phyloP scores from a whole-genome alignment of 92 coral and sea anemone species.

The Parazoanthus atlanticus region DNA sequence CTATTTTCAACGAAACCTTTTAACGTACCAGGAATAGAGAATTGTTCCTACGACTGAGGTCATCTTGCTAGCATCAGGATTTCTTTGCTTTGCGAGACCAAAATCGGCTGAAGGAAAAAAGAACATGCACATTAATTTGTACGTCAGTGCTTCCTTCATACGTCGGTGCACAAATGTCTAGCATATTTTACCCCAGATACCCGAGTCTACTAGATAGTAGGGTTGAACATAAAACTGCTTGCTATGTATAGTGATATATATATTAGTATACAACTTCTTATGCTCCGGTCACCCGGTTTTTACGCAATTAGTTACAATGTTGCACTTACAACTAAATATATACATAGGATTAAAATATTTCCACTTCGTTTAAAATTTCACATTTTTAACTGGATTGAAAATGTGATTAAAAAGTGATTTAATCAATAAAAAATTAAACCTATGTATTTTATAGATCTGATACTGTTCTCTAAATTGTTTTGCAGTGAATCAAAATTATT shows the following conservation, averaged over 20 bases:
- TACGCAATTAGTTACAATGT: neutral
- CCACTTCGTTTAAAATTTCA: no score
- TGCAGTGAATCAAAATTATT: no score
- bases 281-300: neutral
- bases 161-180: neutral
- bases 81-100: slow-evolving; percentile 97
- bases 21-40: slow-evolving; percentile 87
- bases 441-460: no score
- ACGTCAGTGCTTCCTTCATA: neutral
- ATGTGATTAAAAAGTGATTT: no score
- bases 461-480: no score
- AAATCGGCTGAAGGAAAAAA: slow-evolving; percentile 79
- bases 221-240: no score
- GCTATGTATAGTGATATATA: no score
- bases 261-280: no score
- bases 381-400: no score
- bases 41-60: slow-evolving; percentile 98
- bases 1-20: neutral
- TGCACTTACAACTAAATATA: no score
- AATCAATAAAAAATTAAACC: no score
- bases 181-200: neutral
- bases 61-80: slow-evolving; percentile 98
- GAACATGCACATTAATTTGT: neutral
- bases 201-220: no score
- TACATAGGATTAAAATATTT: neutral